Conservation (phyloP, 2,113 vertebrate genomes). For the Rousettus leschenaultii region DNA sequence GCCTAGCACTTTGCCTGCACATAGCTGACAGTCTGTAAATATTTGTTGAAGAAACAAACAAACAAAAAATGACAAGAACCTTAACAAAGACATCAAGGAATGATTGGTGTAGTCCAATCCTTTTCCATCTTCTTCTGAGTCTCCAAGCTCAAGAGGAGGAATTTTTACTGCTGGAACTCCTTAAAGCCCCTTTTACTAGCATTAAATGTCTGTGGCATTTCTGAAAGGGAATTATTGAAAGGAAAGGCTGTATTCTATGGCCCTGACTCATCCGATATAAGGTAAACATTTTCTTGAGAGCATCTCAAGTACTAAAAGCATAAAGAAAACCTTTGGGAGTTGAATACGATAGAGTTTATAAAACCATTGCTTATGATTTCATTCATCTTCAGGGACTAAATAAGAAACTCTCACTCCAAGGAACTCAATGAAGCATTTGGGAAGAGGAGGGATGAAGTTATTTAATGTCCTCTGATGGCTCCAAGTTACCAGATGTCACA, state of each 20-base stretch:
- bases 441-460: neutral
- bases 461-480: neutral
- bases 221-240: neutral
- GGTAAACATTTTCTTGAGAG: neutral
- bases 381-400: neutral
- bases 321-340: neutral
- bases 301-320: neutral
- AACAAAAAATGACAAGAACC: neutral
- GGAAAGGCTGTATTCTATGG: neutral
- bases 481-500: neutral
- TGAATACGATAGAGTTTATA: neutral
- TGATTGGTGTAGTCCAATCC: neutral
- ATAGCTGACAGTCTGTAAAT: neutral
- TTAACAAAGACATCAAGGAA: neutral
- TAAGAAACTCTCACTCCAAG: neutral
- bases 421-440: neutral
- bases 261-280: neutral
- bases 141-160: neutral
- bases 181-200: conserved; percentile 12
- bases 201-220: neutral
- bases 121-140: conserved; percentile 1
- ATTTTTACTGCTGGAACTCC: neutral
- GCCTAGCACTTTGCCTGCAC: neutral
- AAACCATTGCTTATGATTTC: conserved; percentile 1
- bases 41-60: conserved; percentile 16